Evolutionary conservation across 2,888 invertebrate genomes (phyloP), one percentile per base, ranked within the genome.

Genomic region (Ochropleura leucogaster): DNA sequence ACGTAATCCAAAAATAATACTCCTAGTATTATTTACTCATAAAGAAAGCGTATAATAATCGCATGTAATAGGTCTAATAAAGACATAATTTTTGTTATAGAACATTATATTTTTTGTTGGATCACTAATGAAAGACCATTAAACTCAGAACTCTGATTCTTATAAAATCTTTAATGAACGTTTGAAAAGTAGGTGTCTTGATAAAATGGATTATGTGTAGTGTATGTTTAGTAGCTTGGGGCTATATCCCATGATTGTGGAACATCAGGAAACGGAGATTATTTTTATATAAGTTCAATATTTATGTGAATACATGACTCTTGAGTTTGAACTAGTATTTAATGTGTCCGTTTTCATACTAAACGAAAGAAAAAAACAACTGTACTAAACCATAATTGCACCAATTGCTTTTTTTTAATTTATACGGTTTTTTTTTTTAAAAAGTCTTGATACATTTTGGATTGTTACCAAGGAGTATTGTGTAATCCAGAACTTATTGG

Each of bases 221-320:
- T 82, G 89, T 90, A 90, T 90, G 88, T 91, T 92, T 87, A 82
- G 87, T 91, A 83, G 92, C 95, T 93, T 83, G 78, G 83, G 94
- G 95, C 94, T 79, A 90, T 80, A 93, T 92, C 90, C 90, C 91
- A 93, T 95, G 91, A 94, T 92, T 91, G 90, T 88, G 80, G 88
- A 89, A 88, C 89, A 89, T 89, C 86, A 89, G 86, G 89, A 89
- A 89, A 90, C 82, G 82, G 86, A 89, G 72, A 89, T 88, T 88
- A 88, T 86, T 89, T 88, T 81, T 80, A 75, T 85, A 74, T 65
- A 78, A 73, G 64, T 77, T 71, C 30, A 69, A 63, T 82, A 73
- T 80, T 85, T 78, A 80, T 80, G 76, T 74, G 75, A 62, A 51
- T 67, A 63, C 59, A 68, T 83, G 79, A 83, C 46, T 80, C 42